Evolutionary conservation across 2,113 vertebrate species (phyloP).

Genomic region (Dicerorhinus sumatrensis): DNA sequence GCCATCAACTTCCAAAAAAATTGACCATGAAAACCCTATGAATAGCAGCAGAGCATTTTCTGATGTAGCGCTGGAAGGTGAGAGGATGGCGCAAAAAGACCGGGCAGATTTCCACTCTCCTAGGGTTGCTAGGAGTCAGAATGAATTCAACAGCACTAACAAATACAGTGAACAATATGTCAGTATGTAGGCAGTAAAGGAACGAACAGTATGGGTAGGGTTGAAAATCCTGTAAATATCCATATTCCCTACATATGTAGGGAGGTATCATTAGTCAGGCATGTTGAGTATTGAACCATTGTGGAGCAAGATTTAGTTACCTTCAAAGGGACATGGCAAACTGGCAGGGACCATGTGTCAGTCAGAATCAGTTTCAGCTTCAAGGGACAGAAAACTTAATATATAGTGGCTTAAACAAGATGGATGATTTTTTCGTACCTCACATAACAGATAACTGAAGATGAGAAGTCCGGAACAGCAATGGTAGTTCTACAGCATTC

Average conservation of each 20-base stretch:
- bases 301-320: neutral
- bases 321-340: neutral
- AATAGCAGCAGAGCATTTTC: too few relatives aligned
- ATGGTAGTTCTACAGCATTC: neutral
- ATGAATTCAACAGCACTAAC: too few relatives aligned
- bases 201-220: neutral
- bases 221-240: constrained; percentile 25
- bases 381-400: neutral
- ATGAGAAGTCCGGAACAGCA: neutral
- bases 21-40: too few relatives aligned
- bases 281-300: neutral
- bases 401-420: neutral
- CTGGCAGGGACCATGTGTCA: neutral
- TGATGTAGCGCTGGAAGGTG: too few relatives aligned
- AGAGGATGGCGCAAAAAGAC: too few relatives aligned
- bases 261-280: neutral
- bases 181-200: neutral
- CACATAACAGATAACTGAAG: neutral
- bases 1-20: too few relatives aligned
- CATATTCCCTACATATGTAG: neutral
- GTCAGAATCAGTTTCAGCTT: neutral
- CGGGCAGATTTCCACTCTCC: too few relatives aligned
- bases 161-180: neutral
- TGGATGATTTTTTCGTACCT: neutral
- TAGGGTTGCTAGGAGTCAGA: too few relatives aligned